A percentile compares a stretch with the other conserved stretches of the same genome.
Conservation (phyloP, 2,113 vertebrate genomes). For the Odocoileus hemionus region DNA sequence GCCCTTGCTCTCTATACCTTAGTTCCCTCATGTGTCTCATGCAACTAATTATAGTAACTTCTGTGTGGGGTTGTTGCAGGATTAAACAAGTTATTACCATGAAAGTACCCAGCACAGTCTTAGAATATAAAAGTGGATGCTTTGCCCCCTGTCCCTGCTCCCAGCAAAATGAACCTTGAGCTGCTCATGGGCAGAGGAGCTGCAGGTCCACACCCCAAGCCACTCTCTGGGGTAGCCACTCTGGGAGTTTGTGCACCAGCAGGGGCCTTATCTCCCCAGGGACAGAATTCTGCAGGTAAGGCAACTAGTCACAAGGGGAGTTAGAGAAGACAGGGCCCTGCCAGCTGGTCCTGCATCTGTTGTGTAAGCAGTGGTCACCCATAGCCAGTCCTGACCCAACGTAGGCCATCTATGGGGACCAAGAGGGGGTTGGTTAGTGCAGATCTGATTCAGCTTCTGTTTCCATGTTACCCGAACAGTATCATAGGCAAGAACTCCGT, state of each 20-base stretch:
- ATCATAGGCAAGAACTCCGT: conserved; percentile 78
- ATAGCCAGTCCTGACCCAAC: not conserved
- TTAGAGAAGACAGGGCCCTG: not conserved
- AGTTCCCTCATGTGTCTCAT: not conserved
- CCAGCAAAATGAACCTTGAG: not conserved
- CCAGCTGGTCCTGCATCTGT: not conserved
- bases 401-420: not conserved
- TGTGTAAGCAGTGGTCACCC: accelerated
- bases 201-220: not conserved
- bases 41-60: too few relatives aligned
- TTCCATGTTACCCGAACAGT: conserved; percentile 57
- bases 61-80: not conserved
- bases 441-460: not conserved
- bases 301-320: accelerated
- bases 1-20: not conserved
- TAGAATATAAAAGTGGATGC: accelerated
- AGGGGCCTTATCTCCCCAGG: not conserved
- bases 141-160: not conserved
- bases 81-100: not conserved
- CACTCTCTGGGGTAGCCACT: not conserved
- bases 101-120: not conserved
- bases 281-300: not conserved
- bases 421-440: not conserved
- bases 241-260: not conserved
- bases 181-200: not conserved